Base-by-base conservation (phyloP, 2,797 vertebrate genomes). In the Phalloptychus januarius region DNA sequence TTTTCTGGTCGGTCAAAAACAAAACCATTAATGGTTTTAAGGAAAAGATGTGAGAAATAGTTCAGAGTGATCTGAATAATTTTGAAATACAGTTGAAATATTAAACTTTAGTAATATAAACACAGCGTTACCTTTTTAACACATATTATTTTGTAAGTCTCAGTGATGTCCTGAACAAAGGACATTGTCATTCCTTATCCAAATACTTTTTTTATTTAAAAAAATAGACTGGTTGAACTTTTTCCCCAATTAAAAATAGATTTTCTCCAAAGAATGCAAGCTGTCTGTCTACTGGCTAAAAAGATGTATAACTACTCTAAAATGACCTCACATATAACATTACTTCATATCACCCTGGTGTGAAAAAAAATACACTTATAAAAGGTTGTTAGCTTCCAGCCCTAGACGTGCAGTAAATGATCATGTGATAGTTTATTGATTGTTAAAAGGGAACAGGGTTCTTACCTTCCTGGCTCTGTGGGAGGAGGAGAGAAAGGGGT, bases 381-480 rank as follows among this genome's bases (percentile, higher is more conserved):
- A 65, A 50, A 76, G 46, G 74, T 58, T 33, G 74, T 86, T 91
- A 78, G 67, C 81, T 81, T 76, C 52, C 71, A 79, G 85, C 78
- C 58, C 46, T 75, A 52, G 4, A 69, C 11, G 81, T 81, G 46
- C 82, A 75, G 73, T 82, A 77, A 82, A 83, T 58, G 72, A 81
- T 85, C 74, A 88, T 81, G 56, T 86, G 82, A 85, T 79, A 77
- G 70, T 77, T 88, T 87, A 91, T 88, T 83, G 88, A 92, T 89
- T 83, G 50, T 75, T 88, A 42, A n/a, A 2, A 78, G 77, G 71
- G 58, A 61, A 23, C 74, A 56, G 76, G 77, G 74, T 79, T 67
- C 76, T 80, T 77, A 20, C 52, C 72, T 65, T 25, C 52, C 28
- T 2, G 1, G 7, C 61, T 76, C 76, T 63, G 31, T 0, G 0